Base-by-base conservation (phyloP, 2,888 invertebrate species). In the Stenolophus ochropezus region DNA sequence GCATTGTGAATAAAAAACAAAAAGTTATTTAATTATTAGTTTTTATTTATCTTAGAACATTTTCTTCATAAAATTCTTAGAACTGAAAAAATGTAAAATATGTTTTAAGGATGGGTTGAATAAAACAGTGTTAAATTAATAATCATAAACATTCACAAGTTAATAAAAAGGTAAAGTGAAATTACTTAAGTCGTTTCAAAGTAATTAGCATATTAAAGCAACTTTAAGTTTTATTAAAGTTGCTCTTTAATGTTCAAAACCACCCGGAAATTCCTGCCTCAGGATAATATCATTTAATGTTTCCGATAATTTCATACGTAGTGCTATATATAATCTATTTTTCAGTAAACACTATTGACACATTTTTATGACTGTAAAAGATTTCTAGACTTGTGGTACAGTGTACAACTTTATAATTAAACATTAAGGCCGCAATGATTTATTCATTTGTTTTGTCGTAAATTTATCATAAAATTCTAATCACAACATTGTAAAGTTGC, bases 131-230 rank as follows among this genome's bases (percentile, higher is more conserved):
- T 33, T 65, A 71, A 49, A 73, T 47, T 73, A 73, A 73, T 73
- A 47, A 49, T 49, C 73, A 73, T 73, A 73, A 73, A 73, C 73
- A 73, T 49, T 73, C 47, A 73, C 27, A 47, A 49, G 49, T 21
- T 73, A 73, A 73, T 73, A 73, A 73, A 73, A 69, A 69, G 65
- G 33, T 16, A 16, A 69, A 69, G 33, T 33, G 65, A 33, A 73
- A 49, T 73, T 47, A 49, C 73, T 18, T 42, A 65, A 69, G 73
- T 75, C 75, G 53, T 75, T 53, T 75, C 42, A 23, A n/a, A 75
- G 53, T 53, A 75, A 75, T 75, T 75, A 75, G 27, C 25, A 25
- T 53, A 75, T 16, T 75, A 75, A 75, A 75, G 51, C 27, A 23
- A 20, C 21, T 25, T 75, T 75, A 75, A 23, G 53, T 23, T 53